These are phyloP conservation scores for Ceratina calcarata DNA, from an alignment of 1,140 invertebrate species.

Conservation along the genomic window DNA sequence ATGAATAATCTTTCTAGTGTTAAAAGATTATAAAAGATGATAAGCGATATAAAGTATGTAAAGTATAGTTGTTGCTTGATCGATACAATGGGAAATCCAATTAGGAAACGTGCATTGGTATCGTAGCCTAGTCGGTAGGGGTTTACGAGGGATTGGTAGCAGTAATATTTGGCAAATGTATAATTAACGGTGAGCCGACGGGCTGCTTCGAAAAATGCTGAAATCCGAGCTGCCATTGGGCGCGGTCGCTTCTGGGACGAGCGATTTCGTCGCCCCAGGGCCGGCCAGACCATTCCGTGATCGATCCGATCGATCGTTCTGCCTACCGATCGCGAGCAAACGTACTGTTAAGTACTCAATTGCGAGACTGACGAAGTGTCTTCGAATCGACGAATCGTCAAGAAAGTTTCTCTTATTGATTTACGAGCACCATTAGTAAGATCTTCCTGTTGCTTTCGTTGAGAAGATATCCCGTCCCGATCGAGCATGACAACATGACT, in stretches of 20 bases:
- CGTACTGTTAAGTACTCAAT: not conserved
- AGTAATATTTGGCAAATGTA: constrained; percentile 57
- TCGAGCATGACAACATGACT: not conserved
- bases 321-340: constrained; percentile 15
- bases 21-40: too few species aligned
- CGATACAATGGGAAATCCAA: too few species aligned
- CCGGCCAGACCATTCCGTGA: constrained; percentile 38
- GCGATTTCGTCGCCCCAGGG: constrained; percentile 61
- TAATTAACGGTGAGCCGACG: constrained; percentile 50
- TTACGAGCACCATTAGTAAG: too few species aligned
- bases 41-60: too few species aligned
- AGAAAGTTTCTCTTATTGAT: too few species aligned
- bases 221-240: constrained; percentile 68
- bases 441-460: too few species aligned
- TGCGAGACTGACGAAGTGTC: too few species aligned
- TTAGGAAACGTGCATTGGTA: too few species aligned
- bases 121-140: not conserved
- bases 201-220: constrained; percentile 56
- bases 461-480: not conserved
- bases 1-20: too few species aligned
- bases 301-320: constrained; percentile 51
- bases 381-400: too few species aligned
- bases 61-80: too few species aligned
- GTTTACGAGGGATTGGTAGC: constrained; percentile 47
- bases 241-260: constrained; percentile 68